Percentiles rank a stretch among this genome's conserved stretches.
phyloP scores from a whole-genome alignment of 2,113 vertebrate genomes.

The Apteryx owenii region DNA sequence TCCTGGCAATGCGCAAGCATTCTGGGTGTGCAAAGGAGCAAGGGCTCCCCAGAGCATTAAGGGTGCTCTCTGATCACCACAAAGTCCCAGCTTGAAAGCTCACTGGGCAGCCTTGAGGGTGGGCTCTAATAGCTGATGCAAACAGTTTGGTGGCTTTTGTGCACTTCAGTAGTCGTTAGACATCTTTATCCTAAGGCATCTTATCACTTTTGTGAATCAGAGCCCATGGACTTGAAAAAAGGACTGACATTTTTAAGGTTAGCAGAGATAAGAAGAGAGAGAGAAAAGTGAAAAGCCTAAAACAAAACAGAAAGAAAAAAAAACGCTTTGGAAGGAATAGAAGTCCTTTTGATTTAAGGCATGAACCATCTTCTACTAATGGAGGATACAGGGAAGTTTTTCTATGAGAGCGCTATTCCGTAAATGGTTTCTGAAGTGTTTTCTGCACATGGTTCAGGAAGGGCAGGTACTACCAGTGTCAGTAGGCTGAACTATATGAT shows the following conservation, averaged over 20 bases:
- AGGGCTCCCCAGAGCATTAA: background rate
- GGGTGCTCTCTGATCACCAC: background rate
- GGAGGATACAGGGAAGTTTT: background rate
- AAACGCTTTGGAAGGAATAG: background rate
- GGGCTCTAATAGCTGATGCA: background rate
- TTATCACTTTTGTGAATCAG: background rate
- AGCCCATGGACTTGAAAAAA: background rate
- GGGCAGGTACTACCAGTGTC: background rate
- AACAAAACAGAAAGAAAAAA: background rate
- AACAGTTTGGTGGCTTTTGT: background rate
- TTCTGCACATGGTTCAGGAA: background rate
- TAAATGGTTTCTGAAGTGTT: background rate
- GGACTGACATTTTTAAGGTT: background rate
- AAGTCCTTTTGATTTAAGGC: background rate
- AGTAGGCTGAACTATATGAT: background rate
- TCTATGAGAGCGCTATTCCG: background rate
- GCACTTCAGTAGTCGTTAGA: background rate
- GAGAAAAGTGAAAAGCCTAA: background rate
- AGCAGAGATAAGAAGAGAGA: background rate
- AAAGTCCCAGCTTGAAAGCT: background rate
- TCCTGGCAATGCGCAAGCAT: background rate
- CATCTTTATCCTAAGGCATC: background rate
- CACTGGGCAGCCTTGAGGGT: background rate
- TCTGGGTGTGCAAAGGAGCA: rapidly evolving
- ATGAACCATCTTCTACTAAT: background rate